phyloP scores from a whole-genome alignment of 2,113 vertebrate species.

The rabbit (Oryctolagus cuniculus) region mOryCun1.1 NC_091434.1:120001001-120001500 shows the following conservation, averaged over 20 bases:
- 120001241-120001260: neutral
- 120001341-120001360: neutral
- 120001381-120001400: neutral
- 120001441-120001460: neutral
- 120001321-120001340: neutral
- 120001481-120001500: neutral
- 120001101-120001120: neutral
- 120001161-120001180: neutral
- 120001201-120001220: no score
- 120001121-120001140: neutral
- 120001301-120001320: neutral
- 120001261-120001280: neutral
- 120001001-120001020: neutral
- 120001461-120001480: neutral
- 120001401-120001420: neutral
- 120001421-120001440: no score
- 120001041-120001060: neutral
- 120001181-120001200: accelerated
- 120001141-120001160: neutral
- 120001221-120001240: neutral
- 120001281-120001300: neutral
- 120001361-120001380: neutral
- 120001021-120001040: neutral
- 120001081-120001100: neutral
- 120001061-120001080: neutral